phyloP scores from a whole-genome alignment of 2,113 vertebrate genomes.

The Lophochroa leadbeateri region DNA sequence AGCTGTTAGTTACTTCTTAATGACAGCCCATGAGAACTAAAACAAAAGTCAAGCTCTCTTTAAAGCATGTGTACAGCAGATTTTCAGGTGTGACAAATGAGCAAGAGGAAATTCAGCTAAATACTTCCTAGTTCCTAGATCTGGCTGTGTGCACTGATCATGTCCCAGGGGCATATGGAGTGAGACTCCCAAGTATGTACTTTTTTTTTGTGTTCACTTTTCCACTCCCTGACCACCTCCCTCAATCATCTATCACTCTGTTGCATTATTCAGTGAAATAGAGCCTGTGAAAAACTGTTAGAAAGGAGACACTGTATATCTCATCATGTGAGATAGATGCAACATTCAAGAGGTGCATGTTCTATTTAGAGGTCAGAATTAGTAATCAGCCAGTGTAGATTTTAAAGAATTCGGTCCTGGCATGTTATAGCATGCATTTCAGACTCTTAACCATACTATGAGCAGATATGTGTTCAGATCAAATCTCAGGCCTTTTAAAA shows the following conservation, averaged over 20 bases:
- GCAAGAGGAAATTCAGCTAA: neutral
- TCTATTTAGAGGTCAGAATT: neutral
- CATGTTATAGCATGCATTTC: neutral
- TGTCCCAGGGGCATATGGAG: fast-evolving
- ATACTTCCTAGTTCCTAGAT: neutral
- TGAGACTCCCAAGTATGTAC: neutral
- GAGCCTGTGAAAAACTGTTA: neutral
- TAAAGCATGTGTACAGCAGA: neutral
- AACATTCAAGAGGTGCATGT: neutral
- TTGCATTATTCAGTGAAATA: neutral
- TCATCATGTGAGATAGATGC: neutral
- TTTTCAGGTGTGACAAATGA: neutral
- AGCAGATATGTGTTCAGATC: neutral
- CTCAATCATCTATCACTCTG: neutral
- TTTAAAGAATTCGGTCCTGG: neutral
- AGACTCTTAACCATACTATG: neutral
- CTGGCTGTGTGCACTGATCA: neutral
- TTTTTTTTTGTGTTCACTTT: neutral
- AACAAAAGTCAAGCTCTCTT: neutral
- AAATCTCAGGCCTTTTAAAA: neutral
- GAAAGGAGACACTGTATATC: neutral
- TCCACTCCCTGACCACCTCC: neutral
- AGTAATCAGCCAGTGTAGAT: neutral
- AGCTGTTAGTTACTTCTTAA: neutral
- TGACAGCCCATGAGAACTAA: neutral